Base-by-base conservation (phyloP, 2,113 vertebrate genomes). In the Pitta sordida region DNA sequence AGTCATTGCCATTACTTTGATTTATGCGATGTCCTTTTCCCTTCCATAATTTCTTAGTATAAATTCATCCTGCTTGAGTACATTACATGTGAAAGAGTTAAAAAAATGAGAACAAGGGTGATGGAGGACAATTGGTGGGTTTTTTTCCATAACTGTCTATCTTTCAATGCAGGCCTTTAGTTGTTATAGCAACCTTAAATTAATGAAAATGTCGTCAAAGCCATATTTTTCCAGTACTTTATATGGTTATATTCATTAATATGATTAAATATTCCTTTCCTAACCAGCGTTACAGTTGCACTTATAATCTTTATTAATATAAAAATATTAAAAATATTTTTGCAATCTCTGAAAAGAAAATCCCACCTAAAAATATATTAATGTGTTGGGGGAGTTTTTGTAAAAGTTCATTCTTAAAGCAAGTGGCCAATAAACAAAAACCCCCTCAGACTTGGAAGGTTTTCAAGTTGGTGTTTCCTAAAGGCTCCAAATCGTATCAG, bases 141-240 rank as follows among this genome's bases (percentile, higher is more conserved):
- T 62, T 51, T 32, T 55, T 19, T 80, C 46, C 85, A 29, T 87
- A 96, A 91, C 44, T 91, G 15, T 55, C 7, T 34, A 19, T 15
- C 59, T 81, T 93, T 93, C 36, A 92, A 22, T 83, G 43, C 23
- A 92, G 91, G 89, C 87, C 80, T 97, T 96, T 75, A 83, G 96
- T 96, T 97, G 93, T 96, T 97, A 97, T 96, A 73, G 83, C 69
- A 96, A 97, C 64, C 34, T 94, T 95, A 91, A 97, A 95, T 97
- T 97, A 97, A 96, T 88, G 83, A 83, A 95, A 95, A 60, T 92
- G 86, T 90, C 84, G 95, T 94, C 82, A 97, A 97, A 96, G 86
- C 83, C 74, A 55, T 96, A 89, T 92, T 86, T 91, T 86, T 92
- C 71, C 18, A 62, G 65, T 87, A 64, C 55, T 93, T 96, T 90